A percentile compares a stretch with the other conserved stretches of the same genome.
These are phyloP conservation scores for Idaea aversata DNA, from an alignment of 2,888 invertebrate genomes.

Conservation along the genomic window DNA sequence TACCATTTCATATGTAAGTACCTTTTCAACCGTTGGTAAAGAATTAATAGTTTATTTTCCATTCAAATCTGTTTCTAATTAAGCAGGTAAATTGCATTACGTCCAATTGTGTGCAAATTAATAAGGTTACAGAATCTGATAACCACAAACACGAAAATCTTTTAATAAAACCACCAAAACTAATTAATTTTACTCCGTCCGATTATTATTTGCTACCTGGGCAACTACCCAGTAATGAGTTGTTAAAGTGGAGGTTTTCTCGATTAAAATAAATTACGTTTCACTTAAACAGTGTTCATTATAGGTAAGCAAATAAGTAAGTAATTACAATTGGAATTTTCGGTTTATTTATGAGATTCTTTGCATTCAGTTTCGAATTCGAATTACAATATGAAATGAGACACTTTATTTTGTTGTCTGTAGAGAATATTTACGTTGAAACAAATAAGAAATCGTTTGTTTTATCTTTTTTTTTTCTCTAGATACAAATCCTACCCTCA, in stretches of 20 bases:
- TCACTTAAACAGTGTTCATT: constrained; percentile 9
- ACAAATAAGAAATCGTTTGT: background rate
- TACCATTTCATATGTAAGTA: too few relatives aligned
- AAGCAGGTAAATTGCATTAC: background rate
- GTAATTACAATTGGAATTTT: background rate
- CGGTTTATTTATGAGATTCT: background rate
- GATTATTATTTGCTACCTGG: constrained; percentile 18
- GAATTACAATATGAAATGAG: background rate
- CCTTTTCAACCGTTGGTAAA: too few relatives aligned
- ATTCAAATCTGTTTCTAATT: too few relatives aligned
- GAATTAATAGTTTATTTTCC: too few relatives aligned
- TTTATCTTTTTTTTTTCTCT: too few relatives aligned
- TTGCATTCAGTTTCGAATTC: background rate
- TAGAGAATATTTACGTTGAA: background rate
- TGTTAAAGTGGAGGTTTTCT: constrained; percentile 20
- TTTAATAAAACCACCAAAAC: constrained; percentile 18
- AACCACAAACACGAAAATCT: constrained; percentile 11
- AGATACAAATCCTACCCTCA: too few relatives aligned
- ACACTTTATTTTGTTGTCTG: background rate
- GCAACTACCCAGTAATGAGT: constrained; percentile 26
- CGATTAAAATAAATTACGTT: constrained; percentile 15
- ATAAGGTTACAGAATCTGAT: constrained; percentile 11
- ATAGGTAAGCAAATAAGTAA: background rate
- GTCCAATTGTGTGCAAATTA: constrained; percentile 5
- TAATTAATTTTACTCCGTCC: constrained; percentile 21